A percentile compares a stretch with the other conserved stretches of the same genome.
Conservation (phyloP, 2,797 vertebrate genomes). For the Lemur catta region DNA sequence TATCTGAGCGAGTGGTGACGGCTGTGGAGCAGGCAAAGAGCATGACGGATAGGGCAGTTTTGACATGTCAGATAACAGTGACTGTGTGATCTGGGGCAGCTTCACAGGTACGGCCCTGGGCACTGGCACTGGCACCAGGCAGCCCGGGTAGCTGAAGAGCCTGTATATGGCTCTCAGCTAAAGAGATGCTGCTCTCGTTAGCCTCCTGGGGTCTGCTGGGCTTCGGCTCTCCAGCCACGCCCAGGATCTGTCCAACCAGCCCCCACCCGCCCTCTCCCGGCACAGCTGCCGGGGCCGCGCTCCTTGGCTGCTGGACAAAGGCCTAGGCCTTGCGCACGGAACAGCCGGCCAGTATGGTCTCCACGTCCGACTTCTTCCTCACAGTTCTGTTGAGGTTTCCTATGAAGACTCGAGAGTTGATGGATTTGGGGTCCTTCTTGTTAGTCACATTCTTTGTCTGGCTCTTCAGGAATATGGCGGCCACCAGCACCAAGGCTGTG, state of each 20-base stretch:
- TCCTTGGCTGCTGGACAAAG: conserved; percentile 95
- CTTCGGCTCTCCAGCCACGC: conserved; percentile 97
- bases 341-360: conserved; percentile 94
- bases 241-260: conserved; percentile 92
- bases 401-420: conserved; percentile 97
- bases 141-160: conserved; percentile 91
- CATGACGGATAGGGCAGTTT: conserved; percentile 90
- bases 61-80: conserved; percentile 91
- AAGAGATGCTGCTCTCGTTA: conserved; percentile 91
- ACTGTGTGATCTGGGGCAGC: conserved; percentile 89
- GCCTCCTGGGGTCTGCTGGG: conserved; percentile 91
- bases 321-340: conserved; percentile 96
- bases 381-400: conserved; percentile 95
- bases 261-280: conserved; percentile 92
- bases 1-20: conserved; percentile 87
- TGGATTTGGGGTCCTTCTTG: conserved; percentile 96
- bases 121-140: conserved; percentile 88
- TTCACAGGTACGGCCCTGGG: conserved; percentile 92
- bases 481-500: conserved; percentile 54
- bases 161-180: conserved; percentile 83
- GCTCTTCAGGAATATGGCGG: conserved; percentile 93
- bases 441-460: conserved; percentile 97
- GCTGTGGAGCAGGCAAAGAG: conserved; percentile 88
- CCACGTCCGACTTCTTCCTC: conserved; percentile 95
- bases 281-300: conserved; percentile 91